These are phyloP conservation scores for Poeciliopsis turneri DNA, from an alignment of 2,797 vertebrate genomes.

Conservation along the genomic window DNA sequence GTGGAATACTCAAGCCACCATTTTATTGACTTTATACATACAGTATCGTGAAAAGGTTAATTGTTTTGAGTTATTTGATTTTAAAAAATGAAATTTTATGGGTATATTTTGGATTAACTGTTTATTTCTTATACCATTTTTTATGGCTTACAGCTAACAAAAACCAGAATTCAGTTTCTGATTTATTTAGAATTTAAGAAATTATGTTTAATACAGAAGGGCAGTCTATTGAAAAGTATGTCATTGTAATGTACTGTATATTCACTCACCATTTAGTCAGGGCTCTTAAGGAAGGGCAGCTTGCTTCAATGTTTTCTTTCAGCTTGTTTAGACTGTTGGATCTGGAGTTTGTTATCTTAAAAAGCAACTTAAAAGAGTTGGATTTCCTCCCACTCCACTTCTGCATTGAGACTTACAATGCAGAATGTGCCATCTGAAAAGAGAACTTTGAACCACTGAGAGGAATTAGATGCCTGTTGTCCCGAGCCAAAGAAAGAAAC, in stretches of 20 bases:
- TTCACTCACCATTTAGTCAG: background rate
- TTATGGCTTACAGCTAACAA: background rate
- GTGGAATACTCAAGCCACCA: background rate
- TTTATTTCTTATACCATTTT: background rate
- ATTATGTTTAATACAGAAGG: background rate
- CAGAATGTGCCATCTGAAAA: background rate
- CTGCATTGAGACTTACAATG: background rate
- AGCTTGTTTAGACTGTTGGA: background rate
- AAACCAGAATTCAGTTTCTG: background rate
- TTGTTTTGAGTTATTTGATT: background rate
- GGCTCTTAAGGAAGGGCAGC: background rate
- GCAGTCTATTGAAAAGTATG: background rate
- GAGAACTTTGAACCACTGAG: background rate
- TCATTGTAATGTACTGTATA: background rate
- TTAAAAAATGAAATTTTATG: background rate
- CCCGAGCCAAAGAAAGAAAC: background rate
- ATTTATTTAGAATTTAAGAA: background rate
- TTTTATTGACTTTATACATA: background rate
- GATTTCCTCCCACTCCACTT: background rate
- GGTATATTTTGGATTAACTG: background rate
- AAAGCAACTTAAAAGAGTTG: background rate
- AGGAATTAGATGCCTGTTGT: background rate
- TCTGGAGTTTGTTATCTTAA: background rate
- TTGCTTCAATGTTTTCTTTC: background rate
- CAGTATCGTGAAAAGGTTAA: background rate